phyloP scores from a whole-genome alignment of 92 coral and sea anemone genomes.

The Micromussa lordhowensis region DNA sequence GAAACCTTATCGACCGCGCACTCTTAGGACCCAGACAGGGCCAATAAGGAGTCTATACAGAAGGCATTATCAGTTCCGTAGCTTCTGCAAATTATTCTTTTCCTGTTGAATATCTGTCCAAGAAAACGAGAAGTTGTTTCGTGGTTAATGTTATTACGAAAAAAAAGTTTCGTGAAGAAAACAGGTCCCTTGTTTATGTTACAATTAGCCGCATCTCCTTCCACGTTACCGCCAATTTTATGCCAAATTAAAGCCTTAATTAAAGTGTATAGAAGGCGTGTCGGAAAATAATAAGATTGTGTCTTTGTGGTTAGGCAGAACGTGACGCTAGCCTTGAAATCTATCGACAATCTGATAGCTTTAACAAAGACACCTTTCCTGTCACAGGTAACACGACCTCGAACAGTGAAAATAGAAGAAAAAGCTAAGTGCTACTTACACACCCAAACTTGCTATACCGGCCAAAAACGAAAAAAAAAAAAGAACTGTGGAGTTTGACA shows the following conservation, averaged over 20 bases:
- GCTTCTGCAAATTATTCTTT: neutral
- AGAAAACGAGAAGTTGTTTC: neutral
- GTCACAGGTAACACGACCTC: neutral
- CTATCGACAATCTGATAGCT: neutral
- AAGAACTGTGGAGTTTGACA: neutral
- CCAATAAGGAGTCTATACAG: neutral
- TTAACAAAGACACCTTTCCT: neutral
- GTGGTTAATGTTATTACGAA: neutral
- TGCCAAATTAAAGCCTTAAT: too few species aligned
- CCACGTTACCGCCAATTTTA: neutral
- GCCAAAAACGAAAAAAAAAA: neutral
- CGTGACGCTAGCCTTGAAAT: neutral
- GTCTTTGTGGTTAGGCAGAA: neutral
- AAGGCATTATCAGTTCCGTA: neutral
- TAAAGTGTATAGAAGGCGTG: neutral
- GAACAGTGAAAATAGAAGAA: neutral
- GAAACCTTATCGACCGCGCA: neutral
- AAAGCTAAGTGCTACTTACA: neutral
- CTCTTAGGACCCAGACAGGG: neutral
- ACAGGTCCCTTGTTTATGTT: neutral
- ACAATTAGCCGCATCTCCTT: neutral
- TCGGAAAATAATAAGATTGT: neutral
- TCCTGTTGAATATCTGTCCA: neutral
- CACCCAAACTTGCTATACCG: neutral
- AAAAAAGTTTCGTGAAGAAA: neutral